Evolutionary conservation across 2,888 invertebrate species (phyloP).

Genomic region (Timema podura): DNA sequence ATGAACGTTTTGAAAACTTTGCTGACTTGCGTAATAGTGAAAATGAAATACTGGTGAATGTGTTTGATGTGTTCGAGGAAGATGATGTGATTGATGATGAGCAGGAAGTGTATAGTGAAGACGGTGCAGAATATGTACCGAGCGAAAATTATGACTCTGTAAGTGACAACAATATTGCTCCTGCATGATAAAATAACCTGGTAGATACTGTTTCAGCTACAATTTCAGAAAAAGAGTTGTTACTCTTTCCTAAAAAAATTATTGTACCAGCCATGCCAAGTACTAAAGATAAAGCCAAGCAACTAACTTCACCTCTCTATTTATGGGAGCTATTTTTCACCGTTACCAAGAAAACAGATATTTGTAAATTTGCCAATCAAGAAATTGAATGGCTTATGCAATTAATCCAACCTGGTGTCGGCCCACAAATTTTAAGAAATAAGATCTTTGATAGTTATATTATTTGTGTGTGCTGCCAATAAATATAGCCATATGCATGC

Average conservation of each 20-base stretch:
- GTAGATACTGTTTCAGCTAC: background rate
- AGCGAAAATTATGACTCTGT: background rate
- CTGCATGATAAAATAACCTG: background rate
- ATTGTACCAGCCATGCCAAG: too few species aligned
- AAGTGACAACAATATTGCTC: background rate
- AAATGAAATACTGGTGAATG: too few species aligned
- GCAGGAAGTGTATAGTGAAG: background rate
- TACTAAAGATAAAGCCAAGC: too few species aligned
- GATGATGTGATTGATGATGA: slow-evolving; percentile 7
- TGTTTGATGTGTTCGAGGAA: background rate
- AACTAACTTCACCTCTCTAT: too few species aligned
- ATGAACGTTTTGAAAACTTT: too few species aligned
- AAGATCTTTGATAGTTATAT: background rate
- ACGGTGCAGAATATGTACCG: background rate
- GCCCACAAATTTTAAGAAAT: background rate
- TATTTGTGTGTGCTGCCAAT: background rate
- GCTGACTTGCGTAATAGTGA: too few species aligned
- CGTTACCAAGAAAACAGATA: background rate
- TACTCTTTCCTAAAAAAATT: background rate
- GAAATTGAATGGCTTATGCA: background rate
- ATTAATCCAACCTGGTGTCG: too few species aligned
- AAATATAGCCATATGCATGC: background rate
- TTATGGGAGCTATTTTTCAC: background rate
- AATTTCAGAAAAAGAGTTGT: background rate
- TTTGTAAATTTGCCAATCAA: background rate